Evolutionary conservation across 2,888 invertebrate genomes (phyloP).

Genomic region (Quadroppia sp.): DNA sequence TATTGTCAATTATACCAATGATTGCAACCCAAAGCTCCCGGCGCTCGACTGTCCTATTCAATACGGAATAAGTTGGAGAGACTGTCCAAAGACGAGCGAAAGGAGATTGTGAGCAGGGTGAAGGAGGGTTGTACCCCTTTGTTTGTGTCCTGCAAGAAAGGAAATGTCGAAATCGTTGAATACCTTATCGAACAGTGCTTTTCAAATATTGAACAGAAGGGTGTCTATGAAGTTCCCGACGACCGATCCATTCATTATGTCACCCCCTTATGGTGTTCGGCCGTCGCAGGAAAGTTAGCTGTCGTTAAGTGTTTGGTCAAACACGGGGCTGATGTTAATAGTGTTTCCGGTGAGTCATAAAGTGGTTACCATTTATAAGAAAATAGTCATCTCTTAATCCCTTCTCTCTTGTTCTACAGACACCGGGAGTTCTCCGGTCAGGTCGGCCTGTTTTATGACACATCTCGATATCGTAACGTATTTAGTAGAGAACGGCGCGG

Average conservation of each 20-base stretch:
- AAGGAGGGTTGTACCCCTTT: slow-evolving; percentile 75
- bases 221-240: slow-evolving; percentile 76
- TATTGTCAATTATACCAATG: background rate
- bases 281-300: slow-evolving; percentile 73
- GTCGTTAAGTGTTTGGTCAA: slow-evolving; percentile 72
- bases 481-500: slow-evolving; percentile 52
- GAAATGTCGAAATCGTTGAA: slow-evolving; percentile 76
- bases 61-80: slow-evolving; percentile 60
- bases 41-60: slow-evolving; percentile 62
- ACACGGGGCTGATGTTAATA: slow-evolving; percentile 79
- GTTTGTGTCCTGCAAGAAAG: slow-evolving; percentile 71
- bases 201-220: slow-evolving; percentile 76
- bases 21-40: slow-evolving; percentile 57
- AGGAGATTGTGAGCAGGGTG: slow-evolving; percentile 59
- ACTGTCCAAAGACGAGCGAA: slow-evolving; percentile 61
- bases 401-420: slow-evolving; percentile 57
- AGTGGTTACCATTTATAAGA: too few relatives aligned
- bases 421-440: slow-evolving; percentile 74
- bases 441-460: slow-evolving; percentile 90
- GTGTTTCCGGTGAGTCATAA: slow-evolving; percentile 59
- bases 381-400: background rate
- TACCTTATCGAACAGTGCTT: slow-evolving; percentile 75
- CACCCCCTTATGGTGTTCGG: slow-evolving; percentile 87
- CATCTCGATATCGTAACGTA: slow-evolving; percentile 68
- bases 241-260: slow-evolving; percentile 75